Conservation (phyloP, 2,888 invertebrate species). For the Biston betularia region DNA sequence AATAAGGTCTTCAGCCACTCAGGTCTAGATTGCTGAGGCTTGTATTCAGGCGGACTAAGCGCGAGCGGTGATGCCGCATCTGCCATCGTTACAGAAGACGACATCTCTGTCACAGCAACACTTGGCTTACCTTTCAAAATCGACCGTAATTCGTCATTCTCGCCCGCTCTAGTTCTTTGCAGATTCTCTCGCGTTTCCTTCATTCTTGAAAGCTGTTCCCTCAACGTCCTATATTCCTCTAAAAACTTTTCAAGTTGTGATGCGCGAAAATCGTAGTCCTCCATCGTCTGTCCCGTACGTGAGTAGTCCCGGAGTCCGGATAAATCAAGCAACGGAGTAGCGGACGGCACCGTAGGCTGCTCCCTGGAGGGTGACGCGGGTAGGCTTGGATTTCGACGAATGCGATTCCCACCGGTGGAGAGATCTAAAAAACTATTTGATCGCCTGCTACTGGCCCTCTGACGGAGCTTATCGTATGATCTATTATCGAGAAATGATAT, state of each 20-base stretch:
- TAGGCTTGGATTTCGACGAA: slow-evolving; percentile 85
- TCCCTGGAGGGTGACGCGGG: slow-evolving; percentile 88
- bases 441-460: slow-evolving; percentile 78
- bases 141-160: slow-evolving; percentile 83
- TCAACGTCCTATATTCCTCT: slow-evolving; percentile 91
- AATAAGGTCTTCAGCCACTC: slow-evolving; percentile 80
- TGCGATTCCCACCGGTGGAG: slow-evolving; percentile 77
- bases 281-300: slow-evolving; percentile 75
- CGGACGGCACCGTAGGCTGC: slow-evolving; percentile 77
- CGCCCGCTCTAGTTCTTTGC: slow-evolving; percentile 75
- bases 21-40: slow-evolving; percentile 72
- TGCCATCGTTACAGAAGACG: slow-evolving; percentile 75
- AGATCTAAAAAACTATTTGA: slow-evolving; percentile 91
- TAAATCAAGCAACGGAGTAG: slow-evolving; percentile 88
- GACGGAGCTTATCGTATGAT: slow-evolving; percentile 67
- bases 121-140: slow-evolving; percentile 86
- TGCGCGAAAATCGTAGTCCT: slow-evolving; percentile 91
- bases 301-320: slow-evolving; percentile 84
- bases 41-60: slow-evolving; percentile 75
- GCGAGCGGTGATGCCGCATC: slow-evolving; percentile 77
- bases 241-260: slow-evolving; percentile 92
- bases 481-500: slow-evolving; percentile 74
- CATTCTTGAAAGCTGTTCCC: slow-evolving; percentile 92
- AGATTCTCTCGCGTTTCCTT: slow-evolving; percentile 92
- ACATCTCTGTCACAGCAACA: slow-evolving; percentile 80